Evolutionary conservation across 2,888 invertebrate species (phyloP).

Genomic region (Apodemia hepburni): DNA sequence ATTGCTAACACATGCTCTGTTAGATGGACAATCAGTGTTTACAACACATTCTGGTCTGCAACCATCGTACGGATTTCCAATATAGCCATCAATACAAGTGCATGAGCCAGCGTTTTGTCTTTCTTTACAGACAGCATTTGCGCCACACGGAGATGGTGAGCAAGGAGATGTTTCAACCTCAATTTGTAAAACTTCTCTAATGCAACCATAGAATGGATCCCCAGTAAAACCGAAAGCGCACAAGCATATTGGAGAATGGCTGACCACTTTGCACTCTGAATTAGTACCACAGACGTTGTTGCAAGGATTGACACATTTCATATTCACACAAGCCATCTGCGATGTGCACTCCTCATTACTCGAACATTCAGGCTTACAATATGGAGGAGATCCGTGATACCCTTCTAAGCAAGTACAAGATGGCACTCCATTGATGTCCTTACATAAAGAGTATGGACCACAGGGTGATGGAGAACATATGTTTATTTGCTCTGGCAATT

Average conservation of each 20-base stretch:
- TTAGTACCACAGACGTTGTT: slow-evolving; percentile 85
- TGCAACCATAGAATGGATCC: slow-evolving; percentile 87
- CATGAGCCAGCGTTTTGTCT: slow-evolving; percentile 83
- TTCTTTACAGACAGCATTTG: slow-evolving; percentile 83
- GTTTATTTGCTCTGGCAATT: slow-evolving; percentile 71
- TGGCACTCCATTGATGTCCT: slow-evolving; percentile 83
- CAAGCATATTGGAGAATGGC: slow-evolving; percentile 87
- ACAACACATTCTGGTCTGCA: slow-evolving; percentile 88
- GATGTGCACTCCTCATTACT: slow-evolving; percentile 87
- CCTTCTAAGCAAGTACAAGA: slow-evolving; percentile 87
- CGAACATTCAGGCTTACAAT: slow-evolving; percentile 89
- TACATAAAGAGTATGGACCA: slow-evolving; percentile 88
- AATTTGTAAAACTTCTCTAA: slow-evolving; percentile 36
- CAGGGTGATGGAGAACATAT: slow-evolving; percentile 90
- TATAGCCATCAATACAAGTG: slow-evolving; percentile 84
- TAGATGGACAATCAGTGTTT: slow-evolving; percentile 86
- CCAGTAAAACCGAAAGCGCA: slow-evolving; percentile 86
- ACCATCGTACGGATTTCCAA: slow-evolving; percentile 89
- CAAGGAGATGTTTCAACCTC: slow-evolving; percentile 75
- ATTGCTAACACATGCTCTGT: slow-evolving; percentile 84
- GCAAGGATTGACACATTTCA: slow-evolving; percentile 89
- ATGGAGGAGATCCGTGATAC: slow-evolving; percentile 86
- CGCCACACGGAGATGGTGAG: slow-evolving; percentile 82
- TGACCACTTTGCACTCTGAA: slow-evolving; percentile 88
- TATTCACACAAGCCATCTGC: slow-evolving; percentile 86